These are phyloP conservation scores for Rhagonycha fulva DNA, from an alignment of 2,888 invertebrate genomes.

Conservation along the genomic window DNA sequence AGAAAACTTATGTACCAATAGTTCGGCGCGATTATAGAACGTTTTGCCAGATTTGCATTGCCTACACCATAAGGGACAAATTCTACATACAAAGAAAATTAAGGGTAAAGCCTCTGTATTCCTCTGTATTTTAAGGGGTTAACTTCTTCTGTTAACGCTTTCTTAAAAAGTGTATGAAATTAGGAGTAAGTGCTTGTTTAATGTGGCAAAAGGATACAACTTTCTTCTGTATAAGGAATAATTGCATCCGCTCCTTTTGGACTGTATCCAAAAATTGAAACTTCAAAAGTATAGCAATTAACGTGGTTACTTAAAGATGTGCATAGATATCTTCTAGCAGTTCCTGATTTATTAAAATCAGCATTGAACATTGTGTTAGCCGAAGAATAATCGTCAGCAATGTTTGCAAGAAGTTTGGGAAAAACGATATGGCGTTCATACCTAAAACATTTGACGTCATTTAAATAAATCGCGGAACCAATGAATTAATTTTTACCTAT, in stretches of 20 bases:
- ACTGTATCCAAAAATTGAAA: constrained; percentile 89
- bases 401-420: constrained; percentile 86
- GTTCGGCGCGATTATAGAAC: too few species aligned
- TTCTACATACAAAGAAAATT: too few species aligned
- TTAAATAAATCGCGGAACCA: not conserved
- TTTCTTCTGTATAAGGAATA: constrained; percentile 90
- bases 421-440: constrained; percentile 94
- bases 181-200: too few species aligned
- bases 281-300: constrained; percentile 88
- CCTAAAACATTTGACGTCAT: constrained; percentile 55
- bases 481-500: constrained; percentile 61
- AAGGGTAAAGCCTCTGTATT: too few species aligned
- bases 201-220: constrained; percentile 78
- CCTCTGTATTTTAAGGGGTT: too few species aligned
- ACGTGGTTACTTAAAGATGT: constrained; percentile 75
- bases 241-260: constrained; percentile 70
- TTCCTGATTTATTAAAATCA: constrained; percentile 83
- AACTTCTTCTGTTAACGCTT: too few species aligned
- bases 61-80: too few species aligned
- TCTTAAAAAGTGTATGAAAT: not conserved
- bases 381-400: constrained; percentile 86
- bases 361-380: constrained; percentile 91
- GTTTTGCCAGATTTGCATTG: too few species aligned
- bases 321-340: constrained; percentile 83
- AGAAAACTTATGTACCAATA: too few species aligned